A percentile compares a stretch with the other conserved stretches of the same genome.
Evolutionary conservation across 1,140 invertebrate species (phyloP).

Genomic region (Gonioctena quinquepunctata): DNA sequence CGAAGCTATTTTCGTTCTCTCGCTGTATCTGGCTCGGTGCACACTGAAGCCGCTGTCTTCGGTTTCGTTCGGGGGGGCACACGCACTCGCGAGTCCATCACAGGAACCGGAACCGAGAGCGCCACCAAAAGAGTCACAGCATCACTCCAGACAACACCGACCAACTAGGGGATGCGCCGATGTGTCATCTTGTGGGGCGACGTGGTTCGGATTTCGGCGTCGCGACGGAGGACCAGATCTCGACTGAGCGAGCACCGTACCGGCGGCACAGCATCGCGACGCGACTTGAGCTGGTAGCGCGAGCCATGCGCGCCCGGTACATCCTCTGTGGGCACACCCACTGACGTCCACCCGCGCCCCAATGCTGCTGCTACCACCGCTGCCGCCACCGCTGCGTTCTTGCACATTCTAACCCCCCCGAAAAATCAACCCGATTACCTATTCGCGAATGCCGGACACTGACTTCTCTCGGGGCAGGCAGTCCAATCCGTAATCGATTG

Average conservation of each 20-base stretch:
- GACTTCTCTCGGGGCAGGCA: background rate
- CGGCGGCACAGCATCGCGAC: conserved; percentile 49
- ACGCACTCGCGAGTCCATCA: conserved; percentile 22
- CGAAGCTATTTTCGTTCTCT: conserved; percentile 24
- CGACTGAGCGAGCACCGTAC: conserved; percentile 44
- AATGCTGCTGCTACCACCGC: background rate
- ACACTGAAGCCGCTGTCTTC: conserved; percentile 8
- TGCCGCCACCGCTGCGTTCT: conserved; percentile 38
- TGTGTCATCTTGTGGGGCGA: background rate
- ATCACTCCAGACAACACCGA: background rate
- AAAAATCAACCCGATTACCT: conserved; percentile 46
- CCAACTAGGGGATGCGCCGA: background rate
- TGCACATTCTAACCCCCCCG: conserved; percentile 48
- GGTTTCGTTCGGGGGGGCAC: conserved; percentile 29
- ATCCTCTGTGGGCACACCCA: conserved; percentile 41
- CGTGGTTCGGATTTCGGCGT: conserved; percentile 40
- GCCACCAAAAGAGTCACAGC: background rate
- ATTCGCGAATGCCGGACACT: conserved; percentile 30
- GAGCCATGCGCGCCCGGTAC: conserved; percentile 42
- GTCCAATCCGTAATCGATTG: no score
- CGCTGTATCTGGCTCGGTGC: background rate
- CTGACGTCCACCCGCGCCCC: conserved; percentile 6
- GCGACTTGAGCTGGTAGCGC: conserved; percentile 5
- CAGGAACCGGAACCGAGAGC: background rate
- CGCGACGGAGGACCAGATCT: conserved; percentile 49